Evolutionary conservation across 1,140 invertebrate genomes (phyloP).

Genomic region (Magallana ariakensis): DNA sequence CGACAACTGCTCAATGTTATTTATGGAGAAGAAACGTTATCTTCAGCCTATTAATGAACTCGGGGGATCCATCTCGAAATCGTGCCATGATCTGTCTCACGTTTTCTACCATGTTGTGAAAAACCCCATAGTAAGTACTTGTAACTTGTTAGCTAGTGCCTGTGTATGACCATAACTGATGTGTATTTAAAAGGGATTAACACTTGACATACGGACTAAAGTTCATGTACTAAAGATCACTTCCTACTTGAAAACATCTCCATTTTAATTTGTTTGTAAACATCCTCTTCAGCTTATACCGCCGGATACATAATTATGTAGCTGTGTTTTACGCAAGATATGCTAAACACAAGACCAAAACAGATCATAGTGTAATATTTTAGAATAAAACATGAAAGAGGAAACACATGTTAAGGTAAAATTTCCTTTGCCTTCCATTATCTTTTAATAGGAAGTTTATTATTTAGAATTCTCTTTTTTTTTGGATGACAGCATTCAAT

Average conservation of each 20-base stretch:
- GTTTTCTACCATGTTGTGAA: not conserved
- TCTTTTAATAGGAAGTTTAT: no score
- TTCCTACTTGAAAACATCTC: slow-evolving; percentile 24
- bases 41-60: not conserved
- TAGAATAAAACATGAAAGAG: no score
- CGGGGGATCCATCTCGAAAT: not conserved
- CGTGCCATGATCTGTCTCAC: slow-evolving; percentile 1
- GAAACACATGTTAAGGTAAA: no score
- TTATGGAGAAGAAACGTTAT: not conserved
- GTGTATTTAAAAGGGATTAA: no score
- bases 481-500: no score
- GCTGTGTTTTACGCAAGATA: no score
- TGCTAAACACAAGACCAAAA: no score
- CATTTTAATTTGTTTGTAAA: slow-evolving; percentile 17
- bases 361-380: no score
- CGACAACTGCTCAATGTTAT: not conserved
- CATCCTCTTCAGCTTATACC: not conserved
- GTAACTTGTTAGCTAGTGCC: no score
- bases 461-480: no score
- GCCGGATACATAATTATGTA: not conserved
- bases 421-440: no score
- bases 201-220: not conserved
- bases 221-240: not conserved
- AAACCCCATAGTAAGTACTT: not conserved
- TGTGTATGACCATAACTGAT: no score